Evolutionary conservation across 2,888 invertebrate genomes (phyloP), one percentile per base, ranked within the genome.

Genomic region (Campoletis raptor): DNA sequence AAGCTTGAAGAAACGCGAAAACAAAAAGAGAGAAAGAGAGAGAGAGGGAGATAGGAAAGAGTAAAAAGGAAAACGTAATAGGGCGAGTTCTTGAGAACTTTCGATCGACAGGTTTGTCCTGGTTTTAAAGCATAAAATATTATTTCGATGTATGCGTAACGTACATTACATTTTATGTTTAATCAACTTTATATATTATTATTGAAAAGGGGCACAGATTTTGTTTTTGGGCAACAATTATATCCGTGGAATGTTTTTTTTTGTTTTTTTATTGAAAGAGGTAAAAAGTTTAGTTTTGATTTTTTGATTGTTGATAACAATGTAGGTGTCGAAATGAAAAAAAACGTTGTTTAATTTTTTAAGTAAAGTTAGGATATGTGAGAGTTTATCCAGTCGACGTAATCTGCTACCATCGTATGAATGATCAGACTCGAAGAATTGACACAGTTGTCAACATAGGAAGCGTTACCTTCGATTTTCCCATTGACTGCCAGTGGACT

Each of bases 101-200:
- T 73, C 87, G 87, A 90, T 90, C 90, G 90, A 87, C 89, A 90
- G 89, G 89, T 88, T 87, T 78, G 74, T 40, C 81, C 74, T 70
- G 81, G 73, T 76, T 36, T 70, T 52, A 74, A 74, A 61, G 81
- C 15, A 6, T 45, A n/a, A 30, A 2, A 30, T 66, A 61, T 12
- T 15, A 30, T 61, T 61, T 24, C 24, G 30, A 61, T 61, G 61
- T 61, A 5, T 61, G 61, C 61, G 61, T 61, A 24, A 30, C 30
- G 74, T 76, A 70, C n/a, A 18, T n/a, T 21, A 5, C 18, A 69
- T 69, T 67, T 21, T 9, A 54, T 73, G 36, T 15, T 7, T 18
- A 70, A 70, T 48, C 15, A 36, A 21, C 67, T 5, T 30, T n/a
- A n/a, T 30, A 30, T 30, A 30, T 52, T n/a, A n/a, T 40, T 40